A percentile compares a stretch with the other conserved stretches of the same genome.
Conservation (phyloP, 2,797 vertebrate genomes). For the Serranus cabrilla region DNA sequence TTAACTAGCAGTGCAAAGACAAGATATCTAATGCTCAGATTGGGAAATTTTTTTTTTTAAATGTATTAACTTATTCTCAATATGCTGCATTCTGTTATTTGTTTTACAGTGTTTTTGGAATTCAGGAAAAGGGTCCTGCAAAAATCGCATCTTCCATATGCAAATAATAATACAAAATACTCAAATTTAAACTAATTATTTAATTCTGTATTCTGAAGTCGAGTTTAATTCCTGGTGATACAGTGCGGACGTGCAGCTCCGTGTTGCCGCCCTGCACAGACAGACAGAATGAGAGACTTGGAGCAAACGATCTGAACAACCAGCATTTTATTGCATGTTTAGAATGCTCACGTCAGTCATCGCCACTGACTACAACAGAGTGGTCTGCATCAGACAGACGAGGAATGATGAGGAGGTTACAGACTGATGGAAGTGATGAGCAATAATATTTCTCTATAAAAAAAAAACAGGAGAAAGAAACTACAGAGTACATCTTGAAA, state of each 20-base stretch:
- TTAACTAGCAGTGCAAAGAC: too few relatives aligned
- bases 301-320: constrained; percentile 91
- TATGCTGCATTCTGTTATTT: too few relatives aligned
- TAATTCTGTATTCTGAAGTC: too few relatives aligned
- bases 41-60: too few relatives aligned
- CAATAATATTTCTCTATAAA: constrained; percentile 85
- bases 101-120: too few relatives aligned
- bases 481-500: constrained; percentile 75
- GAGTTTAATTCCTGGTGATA: not conserved
- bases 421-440: constrained; percentile 94
- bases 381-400: constrained; percentile 94
- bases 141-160: too few relatives aligned
- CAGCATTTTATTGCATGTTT: constrained; percentile 99
- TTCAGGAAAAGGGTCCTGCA: too few relatives aligned
- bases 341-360: constrained; percentile 95
- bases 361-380: constrained; percentile 95
- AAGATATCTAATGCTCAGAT: too few relatives aligned
- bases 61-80: too few relatives aligned
- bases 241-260: rapidly evolving
- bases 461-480: constrained; percentile 58
- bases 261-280: not conserved
- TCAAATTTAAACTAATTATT: too few relatives aligned
- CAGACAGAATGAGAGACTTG: constrained; percentile 64
- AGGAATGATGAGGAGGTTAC: constrained; percentile 86
- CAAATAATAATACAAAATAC: too few relatives aligned